phyloP scores from a whole-genome alignment of 2,797 vertebrate species.

The Mus spretus region DNA sequence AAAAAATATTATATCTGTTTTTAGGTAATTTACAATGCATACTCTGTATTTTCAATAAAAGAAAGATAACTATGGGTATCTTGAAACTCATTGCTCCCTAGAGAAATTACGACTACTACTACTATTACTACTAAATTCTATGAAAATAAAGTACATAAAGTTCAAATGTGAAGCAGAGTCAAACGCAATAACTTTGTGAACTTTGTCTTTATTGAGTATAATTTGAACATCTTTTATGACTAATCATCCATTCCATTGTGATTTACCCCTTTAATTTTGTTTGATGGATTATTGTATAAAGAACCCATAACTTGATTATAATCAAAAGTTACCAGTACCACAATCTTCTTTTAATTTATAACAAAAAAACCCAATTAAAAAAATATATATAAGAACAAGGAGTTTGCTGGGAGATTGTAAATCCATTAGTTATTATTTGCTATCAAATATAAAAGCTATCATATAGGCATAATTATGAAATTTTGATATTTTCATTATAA shows the following conservation, averaged over 20 bases:
- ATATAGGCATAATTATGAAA: background rate
- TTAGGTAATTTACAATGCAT: background rate
- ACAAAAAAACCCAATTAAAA: too few relatives aligned
- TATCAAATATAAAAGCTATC: background rate
- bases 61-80: background rate
- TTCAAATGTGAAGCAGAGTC: background rate
- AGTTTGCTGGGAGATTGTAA: background rate
- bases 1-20: background rate
- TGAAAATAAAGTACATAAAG: background rate
- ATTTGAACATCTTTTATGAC: slow-evolving; percentile 8
- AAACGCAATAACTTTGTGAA: background rate
- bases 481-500: background rate
- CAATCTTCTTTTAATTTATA: background rate
- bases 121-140: background rate
- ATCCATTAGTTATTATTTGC: background rate
- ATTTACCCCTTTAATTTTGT: background rate
- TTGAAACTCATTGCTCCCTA: background rate
- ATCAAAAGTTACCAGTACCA: background rate
- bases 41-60: background rate
- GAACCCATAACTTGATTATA: background rate
- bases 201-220: background rate
- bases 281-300: background rate
- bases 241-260: background rate
- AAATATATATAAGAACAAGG: background rate
- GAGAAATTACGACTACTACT: background rate